Conservation (phyloP, 92 coral and sea anemone genomes). For the Chrysogorgia sp. region DNA sequence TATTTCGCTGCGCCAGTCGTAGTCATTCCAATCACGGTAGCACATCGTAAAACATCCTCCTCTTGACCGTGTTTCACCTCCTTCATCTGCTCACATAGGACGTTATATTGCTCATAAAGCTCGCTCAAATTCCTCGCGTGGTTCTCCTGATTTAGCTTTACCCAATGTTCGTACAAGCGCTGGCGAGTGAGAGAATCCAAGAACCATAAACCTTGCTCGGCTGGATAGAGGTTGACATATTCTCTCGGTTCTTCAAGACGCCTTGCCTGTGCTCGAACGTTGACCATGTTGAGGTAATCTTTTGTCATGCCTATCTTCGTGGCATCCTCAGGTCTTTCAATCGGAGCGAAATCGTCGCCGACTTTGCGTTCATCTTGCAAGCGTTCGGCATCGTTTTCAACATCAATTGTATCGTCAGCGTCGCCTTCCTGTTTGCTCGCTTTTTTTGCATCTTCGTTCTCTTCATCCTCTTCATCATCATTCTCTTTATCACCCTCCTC, state of each 20-base stretch:
- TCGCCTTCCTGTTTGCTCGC: slow-evolving; percentile 19
- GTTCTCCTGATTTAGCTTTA: slow-evolving; percentile 55
- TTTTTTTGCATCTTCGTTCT: neutral
- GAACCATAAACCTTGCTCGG: slow-evolving; percentile 17
- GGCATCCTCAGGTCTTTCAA: slow-evolving; percentile 27
- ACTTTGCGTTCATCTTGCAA: slow-evolving; percentile 64
- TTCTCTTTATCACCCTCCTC: neutral
- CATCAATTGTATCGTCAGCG: slow-evolving; percentile 61
- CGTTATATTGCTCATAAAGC: slow-evolving; percentile 51
- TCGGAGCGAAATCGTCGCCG: slow-evolving; percentile 59
- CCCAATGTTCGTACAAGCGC: slow-evolving; percentile 71
- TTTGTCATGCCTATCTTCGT: slow-evolving; percentile 19
- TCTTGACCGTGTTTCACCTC: slow-evolving; percentile 71
- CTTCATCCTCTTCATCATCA: slow-evolving; percentile 8
- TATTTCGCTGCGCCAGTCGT: slow-evolving; percentile 94
- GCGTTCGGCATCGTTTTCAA: slow-evolving; percentile 76
- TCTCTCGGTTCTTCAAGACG: slow-evolving; percentile 2
- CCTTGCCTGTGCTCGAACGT: slow-evolving; percentile 4
- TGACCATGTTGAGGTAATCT: slow-evolving; percentile 31
- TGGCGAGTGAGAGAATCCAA: slow-evolving; percentile 52
- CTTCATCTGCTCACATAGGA: slow-evolving; percentile 58
- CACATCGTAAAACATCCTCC: slow-evolving; percentile 61
- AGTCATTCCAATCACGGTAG: slow-evolving; percentile 85
- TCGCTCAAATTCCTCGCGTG: slow-evolving; percentile 49
- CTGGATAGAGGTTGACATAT: neutral